Evolutionary conservation across 2,797 vertebrate genomes (phyloP).

Genomic region (Antennarius maculatus): DNA sequence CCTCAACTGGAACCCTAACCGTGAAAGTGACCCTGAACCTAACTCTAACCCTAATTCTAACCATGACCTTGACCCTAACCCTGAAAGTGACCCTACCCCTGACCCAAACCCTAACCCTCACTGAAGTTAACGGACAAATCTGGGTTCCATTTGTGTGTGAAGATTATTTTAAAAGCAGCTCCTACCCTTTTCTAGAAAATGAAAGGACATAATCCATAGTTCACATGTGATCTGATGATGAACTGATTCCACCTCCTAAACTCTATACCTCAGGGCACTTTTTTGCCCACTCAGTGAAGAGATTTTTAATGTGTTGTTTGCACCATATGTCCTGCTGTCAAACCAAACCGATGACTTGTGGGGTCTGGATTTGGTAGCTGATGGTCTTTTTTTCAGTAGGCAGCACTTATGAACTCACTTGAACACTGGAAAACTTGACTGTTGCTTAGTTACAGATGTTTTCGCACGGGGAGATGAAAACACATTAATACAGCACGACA

Average conservation of each 20-base stretch:
- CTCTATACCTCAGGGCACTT: slow-evolving; percentile 29
- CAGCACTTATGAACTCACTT: not conserved
- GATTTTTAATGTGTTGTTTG: not conserved
- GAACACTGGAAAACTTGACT: not conserved
- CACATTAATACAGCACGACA: not conserved
- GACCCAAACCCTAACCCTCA: too few relatives aligned
- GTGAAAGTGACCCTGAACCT: too few relatives aligned
- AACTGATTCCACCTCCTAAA: slow-evolving; percentile 17
- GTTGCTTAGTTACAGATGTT: not conserved
- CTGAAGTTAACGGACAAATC: too few relatives aligned
- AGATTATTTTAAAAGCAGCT: not conserved
- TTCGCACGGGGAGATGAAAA: not conserved
- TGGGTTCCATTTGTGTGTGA: not conserved
- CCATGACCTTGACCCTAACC: too few relatives aligned
- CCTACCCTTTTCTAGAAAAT: not conserved
- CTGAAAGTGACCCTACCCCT: too few relatives aligned
- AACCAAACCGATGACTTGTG: not conserved
- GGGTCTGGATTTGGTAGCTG: not conserved
- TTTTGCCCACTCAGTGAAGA: not conserved
- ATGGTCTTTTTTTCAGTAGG: not conserved
- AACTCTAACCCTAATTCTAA: too few relatives aligned
- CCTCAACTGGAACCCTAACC: too few relatives aligned
- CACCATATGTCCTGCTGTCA: not conserved
- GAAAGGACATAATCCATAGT: too few relatives aligned
- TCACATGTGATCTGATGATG: not conserved